These are phyloP conservation scores for Eucera pruinosa DNA, from an alignment of 2,888 invertebrate genomes.

Conservation along the genomic window DNA sequence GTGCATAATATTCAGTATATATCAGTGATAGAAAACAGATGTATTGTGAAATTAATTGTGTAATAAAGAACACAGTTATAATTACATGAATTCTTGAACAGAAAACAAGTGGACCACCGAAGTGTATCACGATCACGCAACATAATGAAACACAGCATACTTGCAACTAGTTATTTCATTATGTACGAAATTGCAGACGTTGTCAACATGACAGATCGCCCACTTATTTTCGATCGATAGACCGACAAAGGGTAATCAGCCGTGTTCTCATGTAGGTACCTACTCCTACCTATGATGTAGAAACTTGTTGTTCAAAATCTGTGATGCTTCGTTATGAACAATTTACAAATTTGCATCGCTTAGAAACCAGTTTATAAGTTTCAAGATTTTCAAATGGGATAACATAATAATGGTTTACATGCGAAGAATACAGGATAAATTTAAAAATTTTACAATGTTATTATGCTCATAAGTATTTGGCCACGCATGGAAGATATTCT, in stretches of 20 bases:
- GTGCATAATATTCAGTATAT: neutral
- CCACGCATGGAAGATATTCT: too few species aligned
- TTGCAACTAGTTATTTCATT: slow-evolving; percentile 55
- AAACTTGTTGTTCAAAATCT: neutral
- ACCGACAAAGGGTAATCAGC: slow-evolving; percentile 3
- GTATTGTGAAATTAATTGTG: neutral
- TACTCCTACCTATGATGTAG: neutral
- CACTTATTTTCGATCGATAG: slow-evolving; percentile 37
- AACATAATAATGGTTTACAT: too few species aligned
- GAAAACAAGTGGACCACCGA: neutral
- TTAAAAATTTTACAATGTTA: too few species aligned
- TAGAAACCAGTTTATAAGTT: too few species aligned
- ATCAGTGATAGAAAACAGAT: neutral
- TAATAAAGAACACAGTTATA: neutral
- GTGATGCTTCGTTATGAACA: neutral
- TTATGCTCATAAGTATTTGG: too few species aligned
- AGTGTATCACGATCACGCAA: slow-evolving; percentile 7
- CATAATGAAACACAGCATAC: slow-evolving; percentile 1
- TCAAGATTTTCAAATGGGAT: too few species aligned
- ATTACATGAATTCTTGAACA: neutral
- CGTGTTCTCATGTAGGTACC: neutral
- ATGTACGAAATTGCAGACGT: slow-evolving; percentile 46
- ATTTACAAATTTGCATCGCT: neutral
- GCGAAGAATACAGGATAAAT: too few species aligned
- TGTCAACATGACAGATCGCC: slow-evolving; percentile 54